Evolutionary conservation across 1,140 invertebrate species (phyloP).

Genomic region (Bombyx mandarina): DNA sequence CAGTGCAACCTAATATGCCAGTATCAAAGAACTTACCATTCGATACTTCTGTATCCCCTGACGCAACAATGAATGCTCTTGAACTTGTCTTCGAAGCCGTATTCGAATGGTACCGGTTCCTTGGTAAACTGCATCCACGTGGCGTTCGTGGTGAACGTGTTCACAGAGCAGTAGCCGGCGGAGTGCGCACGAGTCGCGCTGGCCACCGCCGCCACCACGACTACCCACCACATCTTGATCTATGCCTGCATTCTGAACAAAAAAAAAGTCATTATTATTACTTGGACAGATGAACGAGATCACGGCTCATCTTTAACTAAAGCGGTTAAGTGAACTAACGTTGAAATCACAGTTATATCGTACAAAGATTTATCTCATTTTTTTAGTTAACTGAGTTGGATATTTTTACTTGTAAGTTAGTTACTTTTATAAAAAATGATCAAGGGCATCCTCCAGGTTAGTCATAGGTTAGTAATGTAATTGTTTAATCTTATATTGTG

Average conservation of each 20-base stretch:
- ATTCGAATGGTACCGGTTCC: conserved; percentile 76
- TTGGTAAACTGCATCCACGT: conserved; percentile 78
- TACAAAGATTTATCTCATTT: no score
- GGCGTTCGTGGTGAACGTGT: conserved; percentile 56
- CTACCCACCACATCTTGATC: conserved; percentile 31
- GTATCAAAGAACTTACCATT: conserved; percentile 74
- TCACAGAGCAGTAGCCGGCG: conserved; percentile 57
- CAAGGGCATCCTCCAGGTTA: no score
- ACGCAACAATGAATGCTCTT: conserved; percentile 84
- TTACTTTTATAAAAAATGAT: no score
- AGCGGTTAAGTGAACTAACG: no score
- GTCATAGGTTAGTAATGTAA: no score
- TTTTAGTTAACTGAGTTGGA: no score
- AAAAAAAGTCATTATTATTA: conserved; percentile 5
- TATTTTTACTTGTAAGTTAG: no score
- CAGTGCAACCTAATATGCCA: no score
- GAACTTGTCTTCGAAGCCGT: conserved; percentile 77
- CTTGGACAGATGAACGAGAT: no score
- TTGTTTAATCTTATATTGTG: no score
- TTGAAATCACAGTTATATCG: no score
- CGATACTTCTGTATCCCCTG: conserved; percentile 80
- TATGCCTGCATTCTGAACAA: conserved; percentile 33
- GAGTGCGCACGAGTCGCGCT: conserved; percentile 19
- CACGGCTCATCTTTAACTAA: no score
- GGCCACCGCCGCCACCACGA: conserved; percentile 29